These are phyloP conservation scores for Ophion ventricosus DNA, from an alignment of 2,888 invertebrate species.

Conservation along the genomic window DNA sequence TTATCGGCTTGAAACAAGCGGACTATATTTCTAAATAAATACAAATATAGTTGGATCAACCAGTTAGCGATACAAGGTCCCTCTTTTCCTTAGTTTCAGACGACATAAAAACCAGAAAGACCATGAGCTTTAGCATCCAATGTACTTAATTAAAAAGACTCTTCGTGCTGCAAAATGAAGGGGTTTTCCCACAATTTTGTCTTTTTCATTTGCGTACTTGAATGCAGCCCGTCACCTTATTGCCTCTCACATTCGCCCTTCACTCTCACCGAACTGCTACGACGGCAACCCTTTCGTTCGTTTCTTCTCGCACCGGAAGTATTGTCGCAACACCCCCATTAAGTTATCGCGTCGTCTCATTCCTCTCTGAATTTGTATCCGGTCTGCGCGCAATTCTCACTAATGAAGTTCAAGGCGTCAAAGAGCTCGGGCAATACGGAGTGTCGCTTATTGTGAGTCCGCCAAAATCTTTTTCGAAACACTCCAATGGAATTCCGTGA, in stretches of 20 bases:
- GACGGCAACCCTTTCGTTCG: neutral
- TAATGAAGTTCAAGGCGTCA: conserved; percentile 73
- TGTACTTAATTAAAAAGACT: conserved; percentile 75
- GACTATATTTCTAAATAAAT: no score
- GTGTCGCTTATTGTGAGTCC: no score
- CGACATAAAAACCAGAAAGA: no score
- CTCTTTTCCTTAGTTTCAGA: no score
- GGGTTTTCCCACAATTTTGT: conserved; percentile 21
- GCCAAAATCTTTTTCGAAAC: no score
- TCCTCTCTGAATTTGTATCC: conserved; percentile 17
- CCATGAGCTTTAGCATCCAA: conserved; percentile 65
- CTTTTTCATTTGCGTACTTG: conserved; percentile 30
- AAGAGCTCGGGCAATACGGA: conserved; percentile 72
- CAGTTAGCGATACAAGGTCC: no score
- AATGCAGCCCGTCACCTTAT: conserved; percentile 58
- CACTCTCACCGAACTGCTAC: neutral
- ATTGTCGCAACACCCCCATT: conserved; percentile 11
- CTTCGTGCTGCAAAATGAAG: conserved; percentile 47
- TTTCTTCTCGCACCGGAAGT: conserved; percentile 13
- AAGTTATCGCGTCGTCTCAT: conserved; percentile 9
- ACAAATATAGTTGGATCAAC: no score
- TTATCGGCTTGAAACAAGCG: conserved; percentile 11
- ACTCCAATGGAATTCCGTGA: no score
- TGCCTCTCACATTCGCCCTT: conserved; percentile 41
- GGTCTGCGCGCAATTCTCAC: conserved; percentile 66